Conservation (phyloP, 2,113 vertebrate species). For the Oncorhynchus gorbuscha region DNA sequence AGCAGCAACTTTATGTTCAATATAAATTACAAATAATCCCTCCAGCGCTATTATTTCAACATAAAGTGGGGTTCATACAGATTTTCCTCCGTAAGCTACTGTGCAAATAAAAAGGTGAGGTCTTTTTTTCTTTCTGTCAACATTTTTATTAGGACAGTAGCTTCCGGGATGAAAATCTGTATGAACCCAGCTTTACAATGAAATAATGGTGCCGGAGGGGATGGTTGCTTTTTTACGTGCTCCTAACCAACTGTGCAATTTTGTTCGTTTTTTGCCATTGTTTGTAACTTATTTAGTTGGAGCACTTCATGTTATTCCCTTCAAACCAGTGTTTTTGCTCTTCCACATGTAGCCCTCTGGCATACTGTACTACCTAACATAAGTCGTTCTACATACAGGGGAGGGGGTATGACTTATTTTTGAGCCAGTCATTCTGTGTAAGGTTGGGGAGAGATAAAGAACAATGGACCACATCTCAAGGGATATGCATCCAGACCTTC, state of each 20-base stretch:
- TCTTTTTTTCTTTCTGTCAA: neutral
- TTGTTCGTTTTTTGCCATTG: no score
- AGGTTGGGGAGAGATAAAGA: constrained; percentile 21
- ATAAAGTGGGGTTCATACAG: neutral
- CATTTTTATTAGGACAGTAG: neutral
- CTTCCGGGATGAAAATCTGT: neutral
- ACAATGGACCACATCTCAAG: neutral
- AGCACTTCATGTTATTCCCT: neutral
- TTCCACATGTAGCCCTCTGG: constrained; percentile 32
- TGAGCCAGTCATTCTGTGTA: constrained; percentile 16
- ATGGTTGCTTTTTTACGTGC: no score
- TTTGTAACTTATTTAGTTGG: neutral
- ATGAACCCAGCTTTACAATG: neutral
- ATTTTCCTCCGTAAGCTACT: neutral
- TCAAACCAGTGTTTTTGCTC: constrained; percentile 2
- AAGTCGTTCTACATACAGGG: constrained; percentile 12
- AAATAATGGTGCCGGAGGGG: no score
- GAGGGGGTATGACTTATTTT: constrained; percentile 64
- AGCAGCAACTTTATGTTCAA: no score
- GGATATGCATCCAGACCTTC: constrained; percentile 3
- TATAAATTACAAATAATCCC: no score
- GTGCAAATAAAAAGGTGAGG: neutral
- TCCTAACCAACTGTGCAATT: no score
- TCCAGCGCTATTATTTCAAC: no score
- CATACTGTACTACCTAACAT: neutral